Base-by-base conservation (phyloP, 2,888 invertebrate species). In the Melanargia galathea region DNA sequence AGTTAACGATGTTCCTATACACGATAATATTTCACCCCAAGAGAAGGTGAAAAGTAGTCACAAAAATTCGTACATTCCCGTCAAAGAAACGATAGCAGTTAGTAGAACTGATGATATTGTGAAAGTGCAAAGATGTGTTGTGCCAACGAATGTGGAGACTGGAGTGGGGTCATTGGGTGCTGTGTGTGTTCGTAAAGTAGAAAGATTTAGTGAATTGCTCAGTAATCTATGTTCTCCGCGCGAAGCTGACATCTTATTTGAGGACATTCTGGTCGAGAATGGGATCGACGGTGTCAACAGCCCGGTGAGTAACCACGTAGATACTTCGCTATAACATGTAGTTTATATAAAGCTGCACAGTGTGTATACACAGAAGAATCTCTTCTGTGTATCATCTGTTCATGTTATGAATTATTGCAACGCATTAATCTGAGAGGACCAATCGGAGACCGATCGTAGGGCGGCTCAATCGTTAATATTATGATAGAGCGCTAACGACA, bases 141-240 rank as follows among this genome's bases (percentile, higher is more conserved):
- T 87, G 87, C 86, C 87, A 79, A 84, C 77, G 73, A 76, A 84
- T 76, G 80, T 82, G 71, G 79, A 74, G 68, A 73, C 78, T 63
- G 86, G 84, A 69, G 78, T 82, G 66, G 84, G 86, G 18, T 80
- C 89, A 72, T 77, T 90, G 70, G 89, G 87, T 69, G 90, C 84
- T 61, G 90, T 87, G 79, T 91, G 91, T 88, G 90, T 91, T 71
- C 83, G 87, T 64, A 90, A 87, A 90, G 91, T 91, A 77, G 90
- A 90, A 81, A 84, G 83, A 72, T 91, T 91, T 73, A 91, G 91
- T 90, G 91, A 91, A 79, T 80, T 91, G 80, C 87, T 91, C 67
- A 90, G 88, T 81, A 91, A 90, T 78, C 80, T 91, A 73, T 90
- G 91, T 81, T 89, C 90, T 4, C 90, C 91, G 4, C 82, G 86